Conservation (phyloP, 1,140 invertebrate species). For the Polypedilum pembai region DNA sequence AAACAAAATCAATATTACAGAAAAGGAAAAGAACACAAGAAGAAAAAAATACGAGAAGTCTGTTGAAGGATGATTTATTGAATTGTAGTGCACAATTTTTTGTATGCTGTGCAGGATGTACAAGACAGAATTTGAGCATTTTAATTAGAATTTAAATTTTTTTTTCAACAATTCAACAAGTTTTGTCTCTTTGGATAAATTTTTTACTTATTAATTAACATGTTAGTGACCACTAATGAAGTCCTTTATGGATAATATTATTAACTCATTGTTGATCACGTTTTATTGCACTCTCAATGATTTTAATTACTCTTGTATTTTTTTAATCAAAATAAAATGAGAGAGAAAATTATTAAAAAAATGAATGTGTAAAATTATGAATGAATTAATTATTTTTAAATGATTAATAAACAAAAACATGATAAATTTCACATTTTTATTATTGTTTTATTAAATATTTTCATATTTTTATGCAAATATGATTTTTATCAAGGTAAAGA, state of each 20-base stretch:
- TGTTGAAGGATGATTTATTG: slow-evolving; percentile 18
- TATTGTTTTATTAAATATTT: slow-evolving; percentile 6
- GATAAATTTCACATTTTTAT: slow-evolving; percentile 19
- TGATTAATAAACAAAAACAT: slow-evolving; percentile 14
- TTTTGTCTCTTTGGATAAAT: no score
- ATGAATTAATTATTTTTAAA: slow-evolving; percentile 6
- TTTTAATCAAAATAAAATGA: not conserved
- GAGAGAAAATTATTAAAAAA: not conserved
- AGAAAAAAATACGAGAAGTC: no score
- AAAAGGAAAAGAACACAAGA: no score
- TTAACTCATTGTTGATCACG: slow-evolving; percentile 15
- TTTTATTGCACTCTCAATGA: no score
- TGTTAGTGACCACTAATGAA: no score
- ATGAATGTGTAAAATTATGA: not conserved
- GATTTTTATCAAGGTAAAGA: not conserved
- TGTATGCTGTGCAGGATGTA: not conserved
- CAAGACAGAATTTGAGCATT: not conserved
- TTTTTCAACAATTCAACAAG: no score
- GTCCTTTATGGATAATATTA: not conserved
- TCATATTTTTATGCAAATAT: slow-evolving; percentile 10
- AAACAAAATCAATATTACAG: not conserved
- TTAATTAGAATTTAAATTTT: no score
- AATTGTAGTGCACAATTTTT: not conserved
- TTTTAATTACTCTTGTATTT: slow-evolving; percentile 14
- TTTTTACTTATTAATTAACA: no score